phyloP scores from a whole-genome alignment of 2,888 invertebrate species.

The Cyclophora punctaria region DNA sequence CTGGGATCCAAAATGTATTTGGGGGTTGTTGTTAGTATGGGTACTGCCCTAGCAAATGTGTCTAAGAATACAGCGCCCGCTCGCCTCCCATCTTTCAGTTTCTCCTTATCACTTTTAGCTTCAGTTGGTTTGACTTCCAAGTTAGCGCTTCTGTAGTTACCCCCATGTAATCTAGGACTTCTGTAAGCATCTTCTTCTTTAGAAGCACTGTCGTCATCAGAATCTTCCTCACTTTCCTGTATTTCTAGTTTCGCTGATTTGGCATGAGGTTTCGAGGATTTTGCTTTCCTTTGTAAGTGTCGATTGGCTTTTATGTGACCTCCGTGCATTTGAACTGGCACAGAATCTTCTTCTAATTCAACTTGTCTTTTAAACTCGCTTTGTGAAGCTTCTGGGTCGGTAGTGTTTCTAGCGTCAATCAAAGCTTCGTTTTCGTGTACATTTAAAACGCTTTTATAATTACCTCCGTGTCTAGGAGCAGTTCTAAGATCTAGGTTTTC shows the following conservation, averaged over 20 bases:
- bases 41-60: conserved; percentile 54
- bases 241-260: conserved; percentile 1
- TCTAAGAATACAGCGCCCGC: conserved; percentile 51
- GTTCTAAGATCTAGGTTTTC: conserved; percentile 44
- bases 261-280: conserved; percentile 24
- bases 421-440: conserved; percentile 1
- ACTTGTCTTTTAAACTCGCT: conserved; percentile 38
- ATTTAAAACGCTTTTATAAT: conserved; percentile 43
- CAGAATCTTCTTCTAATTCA: conserved; percentile 27
- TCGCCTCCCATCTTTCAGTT: conserved; percentile 25
- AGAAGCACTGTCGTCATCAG: conserved; percentile 25
- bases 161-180: conserved; percentile 46
- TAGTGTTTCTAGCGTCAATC: background rate
- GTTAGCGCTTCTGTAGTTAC: conserved; percentile 58
- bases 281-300: conserved; percentile 5
- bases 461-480: conserved; percentile 64
- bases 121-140: conserved; percentile 26
- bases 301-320: conserved; percentile 34
- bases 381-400: conserved; percentile 45
- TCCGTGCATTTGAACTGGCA: conserved; percentile 26
- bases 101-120: conserved; percentile 14
- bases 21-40: conserved; percentile 53
- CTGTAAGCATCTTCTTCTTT: conserved; percentile 23
- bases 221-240: conserved; percentile 24
- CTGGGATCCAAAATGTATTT: conserved; percentile 65